phyloP scores from a whole-genome alignment of 2,797 vertebrate species.

The Mus spretus region DNA sequence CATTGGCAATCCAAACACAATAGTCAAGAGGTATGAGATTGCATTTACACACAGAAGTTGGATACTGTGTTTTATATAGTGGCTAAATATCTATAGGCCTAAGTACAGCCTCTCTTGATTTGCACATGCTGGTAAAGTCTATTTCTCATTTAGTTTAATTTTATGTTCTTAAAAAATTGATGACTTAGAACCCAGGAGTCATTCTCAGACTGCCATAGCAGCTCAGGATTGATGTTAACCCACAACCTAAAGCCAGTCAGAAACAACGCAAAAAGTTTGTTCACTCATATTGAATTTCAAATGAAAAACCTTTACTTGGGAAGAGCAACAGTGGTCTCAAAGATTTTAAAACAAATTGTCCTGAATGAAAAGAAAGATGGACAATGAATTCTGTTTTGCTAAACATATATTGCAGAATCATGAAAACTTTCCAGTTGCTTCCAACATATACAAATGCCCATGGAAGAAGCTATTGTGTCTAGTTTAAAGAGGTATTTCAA shows the following conservation, averaged over 20 bases:
- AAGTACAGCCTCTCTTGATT: too few relatives aligned
- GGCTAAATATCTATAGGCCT: background rate
- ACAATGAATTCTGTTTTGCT: background rate
- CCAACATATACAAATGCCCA: background rate
- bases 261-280: background rate
- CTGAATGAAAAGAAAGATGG: background rate
- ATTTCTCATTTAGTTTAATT: background rate
- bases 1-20: background rate
- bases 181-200: background rate
- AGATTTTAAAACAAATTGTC: conserved; percentile 6
- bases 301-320: background rate
- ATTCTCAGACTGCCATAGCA: background rate
- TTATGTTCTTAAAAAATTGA: conserved; percentile 34
- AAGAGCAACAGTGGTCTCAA: background rate
- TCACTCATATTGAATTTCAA: background rate
- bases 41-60: background rate
- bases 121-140: background rate
- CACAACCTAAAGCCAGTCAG: background rate
- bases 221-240: background rate
- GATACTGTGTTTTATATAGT: background rate
- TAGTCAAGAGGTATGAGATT: background rate
- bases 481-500: background rate
- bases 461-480: background rate
- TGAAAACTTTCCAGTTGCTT: conserved; percentile 21
- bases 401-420: background rate